Evolutionary conservation across 2,888 invertebrate species (phyloP), one percentile per base, ranked within the genome.

Genomic region (Campoletis raptor): DNA sequence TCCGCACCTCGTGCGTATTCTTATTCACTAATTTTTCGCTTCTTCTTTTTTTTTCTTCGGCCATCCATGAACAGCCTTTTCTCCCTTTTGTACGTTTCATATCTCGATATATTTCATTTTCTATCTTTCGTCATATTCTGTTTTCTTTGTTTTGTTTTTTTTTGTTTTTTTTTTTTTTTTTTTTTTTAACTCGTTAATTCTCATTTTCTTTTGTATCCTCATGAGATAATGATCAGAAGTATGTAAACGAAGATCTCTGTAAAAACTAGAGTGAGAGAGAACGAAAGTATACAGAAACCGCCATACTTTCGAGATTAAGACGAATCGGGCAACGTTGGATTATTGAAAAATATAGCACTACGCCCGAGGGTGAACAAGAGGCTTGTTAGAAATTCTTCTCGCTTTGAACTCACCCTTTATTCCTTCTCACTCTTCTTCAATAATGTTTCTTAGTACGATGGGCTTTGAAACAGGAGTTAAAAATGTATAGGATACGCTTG

Each of bases 401-500:
- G 78, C 91, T 91, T 91, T 90, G 91, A 91, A 83, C 83, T 84
- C 85, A 85, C 81, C 52, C 81, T 66, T 64, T 69, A 66, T 76
- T 81, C 70, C 42, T 61, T 64, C 72, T 82, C 37, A 42, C 42
- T 66, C 40, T 2, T 30, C 64, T 18, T 21, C 54, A 69, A 69
- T 79, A 57, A 76, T 74, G 76, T 86, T 89, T 85, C 87, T 88
- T 54, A 54, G 30, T 52, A 87, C 78, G 74, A 83, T 70, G 83
- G 76, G 74, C 76, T 81, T 82, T 57, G 87, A 88, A 88, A 89
- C 90, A 91, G 91, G 91, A 89, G 90, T 91, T 91, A 91, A 91
- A 91, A 91, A 91, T 91, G 87, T 90, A 91, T 89, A 89, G 88
- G 90, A 90, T 87, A 89, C 88, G 89, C 88, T 88, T 89, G 89